Evolutionary conservation across 1,140 invertebrate species (phyloP).

Genomic region (Drosophila rhopaloa): DNA sequence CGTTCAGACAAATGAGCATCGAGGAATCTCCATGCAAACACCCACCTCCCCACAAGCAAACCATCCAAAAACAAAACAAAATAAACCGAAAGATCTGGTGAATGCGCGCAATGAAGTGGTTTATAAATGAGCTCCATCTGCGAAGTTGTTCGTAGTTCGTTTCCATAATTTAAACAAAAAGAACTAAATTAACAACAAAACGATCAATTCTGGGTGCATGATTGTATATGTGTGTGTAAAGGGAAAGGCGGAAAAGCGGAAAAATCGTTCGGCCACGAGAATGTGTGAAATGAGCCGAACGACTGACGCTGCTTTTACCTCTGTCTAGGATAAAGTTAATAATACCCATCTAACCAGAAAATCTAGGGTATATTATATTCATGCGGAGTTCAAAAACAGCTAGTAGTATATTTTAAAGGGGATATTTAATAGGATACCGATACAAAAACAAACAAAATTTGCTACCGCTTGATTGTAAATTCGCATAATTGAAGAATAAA

Average conservation of each 20-base stretch:
- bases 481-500: no score
- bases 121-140: conserved; percentile 75
- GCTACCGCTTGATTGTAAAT: no score
- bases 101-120: conserved; percentile 56
- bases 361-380: neutral
- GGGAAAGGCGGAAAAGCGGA: conserved; percentile 19
- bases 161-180: conserved; percentile 75
- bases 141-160: conserved; percentile 52
- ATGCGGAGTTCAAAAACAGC: neutral
- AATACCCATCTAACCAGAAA: neutral
- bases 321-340: conserved; percentile 13
- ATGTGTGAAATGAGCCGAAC: conserved; percentile 64
- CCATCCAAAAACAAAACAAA: neutral
- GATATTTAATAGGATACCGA: no score
- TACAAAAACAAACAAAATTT: no score
- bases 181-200: conserved; percentile 40
- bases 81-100: conserved; percentile 19
- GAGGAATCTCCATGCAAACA: conserved; percentile 15
- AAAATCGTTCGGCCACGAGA: conserved; percentile 28
- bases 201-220: conserved; percentile 10
- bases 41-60: neutral
- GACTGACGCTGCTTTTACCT: conserved; percentile 20
- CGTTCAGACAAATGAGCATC: conserved; percentile 66
- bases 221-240: conserved; percentile 7
- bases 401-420: no score